Evolutionary conservation across 2,888 invertebrate genomes (phyloP), one percentile per base, ranked within the genome.

Genomic region (Odontomyia ornata): DNA sequence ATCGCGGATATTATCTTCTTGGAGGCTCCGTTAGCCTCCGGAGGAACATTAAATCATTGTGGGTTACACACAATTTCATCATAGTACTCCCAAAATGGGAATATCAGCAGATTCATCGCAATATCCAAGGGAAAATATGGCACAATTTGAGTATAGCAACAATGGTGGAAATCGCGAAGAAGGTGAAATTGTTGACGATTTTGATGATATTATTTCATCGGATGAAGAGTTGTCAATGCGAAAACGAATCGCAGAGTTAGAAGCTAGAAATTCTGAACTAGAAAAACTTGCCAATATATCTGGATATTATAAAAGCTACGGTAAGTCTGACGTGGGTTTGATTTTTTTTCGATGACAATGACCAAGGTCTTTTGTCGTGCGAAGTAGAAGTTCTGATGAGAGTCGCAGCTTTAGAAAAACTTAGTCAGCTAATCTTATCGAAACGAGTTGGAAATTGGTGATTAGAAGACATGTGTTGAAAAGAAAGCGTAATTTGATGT

Each of bases 131-230:
- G 25, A 57, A 60, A 57, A 30, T 43, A 13, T 3, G 13, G 7
- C 23, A 4, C 13, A 9, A 15, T 13, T 5, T 23, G 23, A 15
- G 15, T 11, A 4, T 11, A 25, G 13, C 13, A 57, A 21, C 52
- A 36, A 75, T 7, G 67, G 30, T 5, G 83, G 84, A 67, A 84
- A 84, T 69, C 84, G 83, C 1, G 86, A 86, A 78, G 86, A 86
- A 77, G 86, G 85, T n/a, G 85, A 86, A 82, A 86, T 85, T 79
- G 81, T 84, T 2, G 86, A 86, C 78, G 79, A 78, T 69, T 86
- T 81, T 28, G 86, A 86, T 52, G 82, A 84, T 77, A 86, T 86
- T n/a, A 84, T 86, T n/a, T 86, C 86, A 5, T 86, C 86, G 0
- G 86, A 86, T 77, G 87, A 87, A 64, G 87, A 86, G 72, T 80